phyloP scores from a whole-genome alignment of 2,888 invertebrate genomes.

The Ormyrus thymus region DNA sequence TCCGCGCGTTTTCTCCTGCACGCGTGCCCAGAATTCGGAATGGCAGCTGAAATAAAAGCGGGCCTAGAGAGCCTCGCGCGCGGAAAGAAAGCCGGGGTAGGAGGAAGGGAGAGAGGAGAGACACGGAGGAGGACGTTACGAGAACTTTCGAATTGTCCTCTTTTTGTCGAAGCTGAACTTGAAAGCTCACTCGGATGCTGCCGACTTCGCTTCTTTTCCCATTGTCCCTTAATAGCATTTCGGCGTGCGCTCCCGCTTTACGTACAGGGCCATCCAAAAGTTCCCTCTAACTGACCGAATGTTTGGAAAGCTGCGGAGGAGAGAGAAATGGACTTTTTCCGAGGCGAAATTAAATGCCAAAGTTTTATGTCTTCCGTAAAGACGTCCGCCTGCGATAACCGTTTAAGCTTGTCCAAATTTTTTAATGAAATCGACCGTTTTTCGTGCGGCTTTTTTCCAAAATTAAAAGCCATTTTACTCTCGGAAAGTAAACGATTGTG shows the following conservation, averaged over 20 bases:
- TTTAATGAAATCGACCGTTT: no score
- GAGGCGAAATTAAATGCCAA: no score
- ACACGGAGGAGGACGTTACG: background rate
- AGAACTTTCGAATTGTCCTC: background rate
- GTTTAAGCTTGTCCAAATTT: no score
- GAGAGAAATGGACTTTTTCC: background rate
- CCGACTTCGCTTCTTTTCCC: background rate
- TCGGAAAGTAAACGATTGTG: no score
- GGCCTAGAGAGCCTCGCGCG: background rate
- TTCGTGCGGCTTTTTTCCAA: no score
- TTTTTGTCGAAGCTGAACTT: constrained; percentile 24
- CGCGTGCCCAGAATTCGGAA: constrained; percentile 61
- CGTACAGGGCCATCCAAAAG: background rate
- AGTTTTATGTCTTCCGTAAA: no score
- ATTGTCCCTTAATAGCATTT: constrained; percentile 33
- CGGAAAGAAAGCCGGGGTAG: background rate
- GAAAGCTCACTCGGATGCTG: constrained; percentile 26
- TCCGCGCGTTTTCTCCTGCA: constrained; percentile 40
- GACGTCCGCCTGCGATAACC: no score
- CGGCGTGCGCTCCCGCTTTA: background rate
- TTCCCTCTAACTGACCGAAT: background rate
- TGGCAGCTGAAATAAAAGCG: constrained; percentile 1
- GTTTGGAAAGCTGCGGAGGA: background rate
- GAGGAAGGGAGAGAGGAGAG: background rate
- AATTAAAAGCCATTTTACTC: no score